Conservation (phyloP, 2,113 vertebrate genomes). For the Trogon melanurus region DNA sequence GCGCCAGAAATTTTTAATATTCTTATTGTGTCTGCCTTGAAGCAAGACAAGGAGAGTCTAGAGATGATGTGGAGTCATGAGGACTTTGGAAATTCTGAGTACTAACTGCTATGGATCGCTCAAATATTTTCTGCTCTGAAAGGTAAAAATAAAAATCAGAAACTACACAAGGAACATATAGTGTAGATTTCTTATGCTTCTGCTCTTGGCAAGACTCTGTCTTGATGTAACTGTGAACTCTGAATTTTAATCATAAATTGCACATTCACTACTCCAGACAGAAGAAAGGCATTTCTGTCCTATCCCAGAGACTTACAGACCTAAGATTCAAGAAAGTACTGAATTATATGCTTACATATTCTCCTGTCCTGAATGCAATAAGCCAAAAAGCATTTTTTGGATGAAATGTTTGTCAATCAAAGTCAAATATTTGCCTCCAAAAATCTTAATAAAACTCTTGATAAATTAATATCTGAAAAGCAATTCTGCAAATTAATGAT, state of each 20-base stretch:
- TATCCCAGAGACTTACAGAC: not conserved
- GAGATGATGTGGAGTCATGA: not conserved
- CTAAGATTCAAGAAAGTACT: not conserved
- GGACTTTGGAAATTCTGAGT: not conserved
- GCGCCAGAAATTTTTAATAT: not conserved
- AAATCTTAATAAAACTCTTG: not conserved
- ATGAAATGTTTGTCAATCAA: not conserved
- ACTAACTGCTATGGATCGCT: not conserved
- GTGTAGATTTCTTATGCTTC: not conserved
- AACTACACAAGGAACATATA: not conserved
- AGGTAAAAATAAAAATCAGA: not conserved
- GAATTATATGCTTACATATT: fast-evolving
- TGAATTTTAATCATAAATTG: not conserved
- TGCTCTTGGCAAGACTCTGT: not conserved
- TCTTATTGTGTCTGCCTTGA: not conserved
- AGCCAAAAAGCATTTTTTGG: not conserved
- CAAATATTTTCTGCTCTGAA: not conserved
- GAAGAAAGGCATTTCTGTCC: not conserved
- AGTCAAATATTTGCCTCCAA: not conserved
- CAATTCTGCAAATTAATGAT: not conserved
- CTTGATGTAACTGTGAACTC: not conserved
- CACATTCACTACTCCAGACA: not conserved
- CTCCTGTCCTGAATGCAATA: not conserved
- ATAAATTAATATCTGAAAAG: not conserved
- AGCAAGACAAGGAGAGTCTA: not conserved